These are phyloP conservation scores for Gandaritis pyraliata DNA, from an alignment of 2,888 invertebrate species.

Conservation along the genomic window DNA sequence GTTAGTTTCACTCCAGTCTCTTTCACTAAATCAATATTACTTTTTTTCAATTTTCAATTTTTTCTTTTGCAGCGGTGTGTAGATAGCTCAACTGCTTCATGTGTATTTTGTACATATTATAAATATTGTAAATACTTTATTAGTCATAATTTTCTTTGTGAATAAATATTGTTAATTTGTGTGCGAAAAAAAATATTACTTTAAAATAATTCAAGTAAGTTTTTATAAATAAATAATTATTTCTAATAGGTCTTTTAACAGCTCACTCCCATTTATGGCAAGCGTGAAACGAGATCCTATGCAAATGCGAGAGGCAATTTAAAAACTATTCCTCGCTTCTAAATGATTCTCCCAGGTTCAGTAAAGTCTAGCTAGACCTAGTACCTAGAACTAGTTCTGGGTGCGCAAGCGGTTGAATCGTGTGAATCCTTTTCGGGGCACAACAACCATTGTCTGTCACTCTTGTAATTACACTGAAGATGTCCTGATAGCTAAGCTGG, in stretches of 20 bases:
- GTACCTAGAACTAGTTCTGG: neutral
- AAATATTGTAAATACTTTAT: no score
- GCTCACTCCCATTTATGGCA: conserved; percentile 24
- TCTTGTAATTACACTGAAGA: conserved; percentile 10
- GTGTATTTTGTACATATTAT: no score
- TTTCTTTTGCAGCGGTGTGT: no score
- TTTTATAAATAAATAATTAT: neutral
- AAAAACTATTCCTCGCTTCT: conserved; percentile 25
- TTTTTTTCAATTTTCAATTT: no score
- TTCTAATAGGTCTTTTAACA: conserved; percentile 11
- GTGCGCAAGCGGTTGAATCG: conserved; percentile 9
- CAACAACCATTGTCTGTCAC: conserved; percentile 19
- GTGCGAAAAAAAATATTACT: no score
- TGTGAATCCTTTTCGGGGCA: conserved; percentile 21
- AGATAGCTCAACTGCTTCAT: no score
- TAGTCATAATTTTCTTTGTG: no score
- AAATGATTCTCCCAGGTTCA: conserved; percentile 19
- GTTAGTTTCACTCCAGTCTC: no score
- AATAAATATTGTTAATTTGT: no score
- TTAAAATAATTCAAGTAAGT: neutral
- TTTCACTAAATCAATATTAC: no score
- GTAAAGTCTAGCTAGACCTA: neutral
- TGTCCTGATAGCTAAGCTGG: neutral
- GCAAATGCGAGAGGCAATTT: conserved; percentile 28
- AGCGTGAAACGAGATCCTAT: conserved; percentile 30